phyloP scores from a whole-genome alignment of 2,113 vertebrate genomes.

The Macrotis lagotis region DNA sequence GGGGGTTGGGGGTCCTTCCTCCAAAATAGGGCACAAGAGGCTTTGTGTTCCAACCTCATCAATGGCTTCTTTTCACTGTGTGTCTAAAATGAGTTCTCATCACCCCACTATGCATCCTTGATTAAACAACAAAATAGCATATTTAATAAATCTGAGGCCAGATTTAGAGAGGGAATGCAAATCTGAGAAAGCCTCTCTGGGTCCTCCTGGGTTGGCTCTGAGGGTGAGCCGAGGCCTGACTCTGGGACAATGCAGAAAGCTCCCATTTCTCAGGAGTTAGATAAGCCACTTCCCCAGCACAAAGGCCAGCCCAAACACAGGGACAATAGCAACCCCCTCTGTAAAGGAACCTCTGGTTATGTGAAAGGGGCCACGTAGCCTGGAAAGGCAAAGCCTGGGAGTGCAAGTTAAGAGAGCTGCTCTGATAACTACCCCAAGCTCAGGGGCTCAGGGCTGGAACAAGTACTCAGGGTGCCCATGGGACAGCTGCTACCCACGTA shows the following conservation, averaged over 20 bases:
- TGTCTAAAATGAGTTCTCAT: conserved; percentile 14
- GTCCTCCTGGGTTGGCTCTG: conserved; percentile 4
- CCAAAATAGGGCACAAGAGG: background rate
- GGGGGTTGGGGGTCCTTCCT: no score
- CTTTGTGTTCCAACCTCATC: accelerated
- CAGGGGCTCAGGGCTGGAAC: background rate
- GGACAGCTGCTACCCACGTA: no score
- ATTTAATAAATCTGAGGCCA: conserved; percentile 18
- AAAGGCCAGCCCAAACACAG: conserved; percentile 18
- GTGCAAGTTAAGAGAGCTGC: conserved; percentile 24
- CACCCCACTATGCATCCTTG: background rate
- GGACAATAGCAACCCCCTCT: conserved; percentile 52
- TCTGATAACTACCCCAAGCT: background rate
- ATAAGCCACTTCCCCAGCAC: conserved; percentile 71
- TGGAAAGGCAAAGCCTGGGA: conserved; percentile 3
- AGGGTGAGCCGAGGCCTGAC: background rate
- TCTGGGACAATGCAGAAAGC: conserved; percentile 56
- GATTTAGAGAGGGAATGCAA: conserved; percentile 35
- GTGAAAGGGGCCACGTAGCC: conserved; percentile 60
- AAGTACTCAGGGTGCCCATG: accelerated
- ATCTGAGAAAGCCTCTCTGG: conserved; percentile 35
- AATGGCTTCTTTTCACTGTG: background rate
- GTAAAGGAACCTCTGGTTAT: conserved; percentile 55
- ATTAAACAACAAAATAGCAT: background rate
- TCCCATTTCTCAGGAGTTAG: conserved; percentile 64